Conservation (phyloP, 2,797 vertebrate species). For the Epinephelus awoara region DNA sequence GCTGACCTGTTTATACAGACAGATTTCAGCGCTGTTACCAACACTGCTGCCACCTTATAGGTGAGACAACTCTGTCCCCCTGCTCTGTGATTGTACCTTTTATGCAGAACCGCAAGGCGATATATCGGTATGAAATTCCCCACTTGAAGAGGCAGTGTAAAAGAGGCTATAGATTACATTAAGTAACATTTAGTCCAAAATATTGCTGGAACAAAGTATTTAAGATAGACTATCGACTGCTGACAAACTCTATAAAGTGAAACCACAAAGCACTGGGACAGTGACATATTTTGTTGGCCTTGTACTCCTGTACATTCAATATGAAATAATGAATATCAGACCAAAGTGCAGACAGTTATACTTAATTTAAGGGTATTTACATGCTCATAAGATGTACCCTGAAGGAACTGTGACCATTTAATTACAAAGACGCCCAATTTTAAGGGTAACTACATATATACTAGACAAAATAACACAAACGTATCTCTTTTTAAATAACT, state of each 20-base stretch:
- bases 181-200: neutral
- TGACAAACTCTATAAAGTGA: neutral
- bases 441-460: neutral
- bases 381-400: neutral
- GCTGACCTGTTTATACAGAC: no score
- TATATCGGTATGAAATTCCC: no score
- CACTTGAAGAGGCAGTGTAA: no score
- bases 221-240: neutral
- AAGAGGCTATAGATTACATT: neutral
- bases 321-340: neutral
- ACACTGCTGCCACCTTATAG: no score
- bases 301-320: neutral
- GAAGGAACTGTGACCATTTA: neutral
- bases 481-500: neutral
- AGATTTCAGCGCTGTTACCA: no score
- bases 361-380: neutral
- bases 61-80: no score
- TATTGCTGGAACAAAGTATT: neutral
- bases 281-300: neutral
- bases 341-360: neutral
- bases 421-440: neutral
- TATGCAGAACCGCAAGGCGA: no score
- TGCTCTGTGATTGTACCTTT: no score
- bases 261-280: neutral
- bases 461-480: neutral